Conservation (phyloP, 2,888 invertebrate species). For the Pyralis farinalis region DNA sequence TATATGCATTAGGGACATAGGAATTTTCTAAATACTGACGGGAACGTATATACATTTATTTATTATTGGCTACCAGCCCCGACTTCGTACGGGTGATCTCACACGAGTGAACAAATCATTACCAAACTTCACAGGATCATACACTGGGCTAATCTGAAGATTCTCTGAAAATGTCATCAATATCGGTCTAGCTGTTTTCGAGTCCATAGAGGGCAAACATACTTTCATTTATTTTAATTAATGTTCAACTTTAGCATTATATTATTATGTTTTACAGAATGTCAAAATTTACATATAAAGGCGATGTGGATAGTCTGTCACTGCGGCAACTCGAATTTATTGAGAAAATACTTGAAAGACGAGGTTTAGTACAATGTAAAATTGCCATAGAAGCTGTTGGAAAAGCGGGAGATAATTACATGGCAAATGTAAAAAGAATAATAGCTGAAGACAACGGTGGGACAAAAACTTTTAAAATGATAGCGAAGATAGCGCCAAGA, state of each 20-base stretch:
- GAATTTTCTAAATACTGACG: too few species aligned
- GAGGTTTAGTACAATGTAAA: conserved; percentile 12
- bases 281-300: conserved; percentile 15
- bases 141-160: too few species aligned
- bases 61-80: too few species aligned
- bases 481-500: background rate
- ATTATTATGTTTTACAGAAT: conserved; percentile 9
- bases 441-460: conserved; percentile 18
- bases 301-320: conserved; percentile 13
- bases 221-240: too few species aligned
- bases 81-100: too few species aligned
- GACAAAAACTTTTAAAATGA: conserved; percentile 1
- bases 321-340: conserved; percentile 17
- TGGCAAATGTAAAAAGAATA: conserved; percentile 27
- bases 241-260: background rate
- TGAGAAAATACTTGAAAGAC: conserved; percentile 15
- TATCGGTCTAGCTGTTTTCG: too few species aligned
- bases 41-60: too few species aligned
- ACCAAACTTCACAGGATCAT: too few species aligned
- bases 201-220: too few species aligned
- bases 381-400: conserved; percentile 20
- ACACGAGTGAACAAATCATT: too few species aligned
- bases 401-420: conserved; percentile 29
- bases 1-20: too few species aligned
- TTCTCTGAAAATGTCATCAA: too few species aligned